phyloP scores from a whole-genome alignment of 2,888 invertebrate species.

The Philonicus albiceps region DNA sequence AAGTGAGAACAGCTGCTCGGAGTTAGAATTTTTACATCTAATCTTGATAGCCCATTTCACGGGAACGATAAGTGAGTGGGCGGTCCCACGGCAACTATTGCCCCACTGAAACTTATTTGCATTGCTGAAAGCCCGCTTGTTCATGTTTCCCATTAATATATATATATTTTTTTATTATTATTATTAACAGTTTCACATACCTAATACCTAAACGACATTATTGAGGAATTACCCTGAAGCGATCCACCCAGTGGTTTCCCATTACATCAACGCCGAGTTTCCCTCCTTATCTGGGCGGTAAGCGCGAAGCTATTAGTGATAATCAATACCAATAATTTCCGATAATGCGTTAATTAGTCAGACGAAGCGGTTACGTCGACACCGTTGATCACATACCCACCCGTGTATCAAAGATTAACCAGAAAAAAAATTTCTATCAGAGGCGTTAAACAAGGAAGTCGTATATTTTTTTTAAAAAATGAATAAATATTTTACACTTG shows the following conservation, averaged over 20 bases:
- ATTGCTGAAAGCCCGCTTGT: background rate
- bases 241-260: background rate
- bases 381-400: background rate
- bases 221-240: background rate
- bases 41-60: background rate
- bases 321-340: background rate
- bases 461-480: background rate
- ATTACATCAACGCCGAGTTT: background rate
- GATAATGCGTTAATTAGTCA: constrained; percentile 27
- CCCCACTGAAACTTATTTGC: background rate
- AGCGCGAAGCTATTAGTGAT: background rate
- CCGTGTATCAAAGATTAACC: background rate
- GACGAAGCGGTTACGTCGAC: background rate
- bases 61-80: background rate
- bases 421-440: background rate
- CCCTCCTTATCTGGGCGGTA: background rate
- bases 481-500: background rate
- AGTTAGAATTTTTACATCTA: background rate
- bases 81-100: background rate
- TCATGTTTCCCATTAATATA: background rate
- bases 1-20: background rate
- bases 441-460: background rate
- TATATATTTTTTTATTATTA: background rate
- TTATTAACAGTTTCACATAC: background rate
- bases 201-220: background rate